phyloP scores from a whole-genome alignment of 2,113 vertebrate genomes.

The Nothobranchius furzeri region DNA sequence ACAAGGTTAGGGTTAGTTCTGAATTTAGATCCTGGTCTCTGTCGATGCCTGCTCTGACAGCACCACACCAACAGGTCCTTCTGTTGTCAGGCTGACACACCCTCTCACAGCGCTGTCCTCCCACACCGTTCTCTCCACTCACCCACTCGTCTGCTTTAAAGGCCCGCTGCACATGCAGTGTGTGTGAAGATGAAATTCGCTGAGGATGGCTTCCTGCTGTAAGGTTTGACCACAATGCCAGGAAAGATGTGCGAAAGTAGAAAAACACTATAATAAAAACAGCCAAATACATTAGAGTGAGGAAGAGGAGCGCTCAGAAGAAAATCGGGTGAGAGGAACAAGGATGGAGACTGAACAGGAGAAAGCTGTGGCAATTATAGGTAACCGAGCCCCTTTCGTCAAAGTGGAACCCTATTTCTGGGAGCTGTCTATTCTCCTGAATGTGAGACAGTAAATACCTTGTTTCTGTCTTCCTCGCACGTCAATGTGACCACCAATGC shows the following conservation, averaged over 20 bases:
- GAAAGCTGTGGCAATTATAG: slow-evolving; percentile 70
- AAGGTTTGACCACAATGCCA: slow-evolving; percentile 12
- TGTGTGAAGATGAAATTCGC: slow-evolving; percentile 30
- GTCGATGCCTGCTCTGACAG: slow-evolving; percentile 27
- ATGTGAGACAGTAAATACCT: slow-evolving; percentile 79
- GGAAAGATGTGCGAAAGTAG: slow-evolving; percentile 5
- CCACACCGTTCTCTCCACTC: slow-evolving; percentile 39
- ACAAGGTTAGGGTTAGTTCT: slow-evolving; percentile 17
- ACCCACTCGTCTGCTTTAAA: slow-evolving; percentile 31
- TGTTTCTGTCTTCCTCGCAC: slow-evolving; percentile 69
- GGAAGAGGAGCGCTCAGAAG: slow-evolving; percentile 20
- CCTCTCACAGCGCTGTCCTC: slow-evolving; percentile 58
- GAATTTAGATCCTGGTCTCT: slow-evolving; percentile 22
- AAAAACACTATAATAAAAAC: slow-evolving; percentile 22
- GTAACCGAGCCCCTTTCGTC: slow-evolving; percentile 57
- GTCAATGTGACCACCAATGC: slow-evolving; percentile 73
- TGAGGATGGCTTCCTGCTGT: slow-evolving; percentile 16
- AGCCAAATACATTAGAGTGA: slow-evolving; percentile 26
- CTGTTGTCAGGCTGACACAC: slow-evolving; percentile 47
- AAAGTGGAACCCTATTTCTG: slow-evolving; percentile 67
- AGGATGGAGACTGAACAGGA: slow-evolving; percentile 57
- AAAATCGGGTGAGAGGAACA: slow-evolving; percentile 53
- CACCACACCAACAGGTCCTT: slow-evolving; percentile 47
- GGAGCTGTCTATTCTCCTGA: slow-evolving; percentile 69
- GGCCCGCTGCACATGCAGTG: slow-evolving; percentile 29